Evolutionary conservation across 2,888 invertebrate species (phyloP).

Genomic region (Cloeon dipterum): DNA sequence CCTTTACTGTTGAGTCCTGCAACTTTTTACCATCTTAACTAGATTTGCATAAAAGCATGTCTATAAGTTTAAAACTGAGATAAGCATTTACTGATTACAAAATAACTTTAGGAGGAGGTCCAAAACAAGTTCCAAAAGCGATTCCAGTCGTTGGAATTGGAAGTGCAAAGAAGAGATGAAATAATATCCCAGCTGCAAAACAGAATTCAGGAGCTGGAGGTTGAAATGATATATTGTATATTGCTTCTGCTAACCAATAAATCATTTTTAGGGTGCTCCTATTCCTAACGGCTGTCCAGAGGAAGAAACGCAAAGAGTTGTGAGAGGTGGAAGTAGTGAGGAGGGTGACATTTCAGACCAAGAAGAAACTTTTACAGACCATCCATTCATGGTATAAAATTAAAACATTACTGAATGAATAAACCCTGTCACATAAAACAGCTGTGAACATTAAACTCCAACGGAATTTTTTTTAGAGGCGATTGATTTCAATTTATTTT

Average conservation of each 20-base stretch:
- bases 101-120: slow-evolving; percentile 21
- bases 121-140: slow-evolving; percentile 25
- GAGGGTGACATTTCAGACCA: not conserved
- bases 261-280: not conserved
- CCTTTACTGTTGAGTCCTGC: no score
- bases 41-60: not conserved
- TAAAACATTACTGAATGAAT: no score
- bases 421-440: no score
- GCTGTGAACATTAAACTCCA: no score
- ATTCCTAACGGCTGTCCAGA: not conserved
- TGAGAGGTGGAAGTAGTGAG: not conserved
- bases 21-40: not conserved
- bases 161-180: slow-evolving; percentile 57
- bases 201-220: slow-evolving; percentile 42
- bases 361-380: slow-evolving; percentile 13
- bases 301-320: not conserved
- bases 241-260: slow-evolving; percentile 2
- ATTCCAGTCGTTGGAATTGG: slow-evolving; percentile 52
- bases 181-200: slow-evolving; percentile 55
- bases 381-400: slow-evolving; percentile 19
- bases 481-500: no score
- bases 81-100: not conserved
- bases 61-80: not conserved
- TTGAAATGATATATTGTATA: not conserved
- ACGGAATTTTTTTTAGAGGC: no score